These are phyloP conservation scores for Pseudolycoriella hygida DNA, from an alignment of 2,888 invertebrate species.

Conservation along the genomic window DNA sequence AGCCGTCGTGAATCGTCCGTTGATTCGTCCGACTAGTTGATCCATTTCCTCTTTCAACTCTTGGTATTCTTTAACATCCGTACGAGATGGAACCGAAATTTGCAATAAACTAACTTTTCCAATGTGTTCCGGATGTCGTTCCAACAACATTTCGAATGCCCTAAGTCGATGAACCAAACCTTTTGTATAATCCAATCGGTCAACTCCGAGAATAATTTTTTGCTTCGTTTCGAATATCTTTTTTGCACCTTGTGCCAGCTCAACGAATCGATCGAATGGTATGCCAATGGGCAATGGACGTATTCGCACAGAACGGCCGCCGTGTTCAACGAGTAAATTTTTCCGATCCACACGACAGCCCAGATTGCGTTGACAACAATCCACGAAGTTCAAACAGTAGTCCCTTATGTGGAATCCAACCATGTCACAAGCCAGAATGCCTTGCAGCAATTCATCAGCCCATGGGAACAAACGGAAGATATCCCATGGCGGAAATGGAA, in stretches of 20 bases:
- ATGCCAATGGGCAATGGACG: constrained; percentile 78
- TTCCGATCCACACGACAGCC: constrained; percentile 80
- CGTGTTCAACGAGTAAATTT: constrained; percentile 70
- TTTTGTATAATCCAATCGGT: constrained; percentile 75
- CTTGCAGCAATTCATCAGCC: constrained; percentile 87
- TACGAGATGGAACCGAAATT: constrained; percentile 75
- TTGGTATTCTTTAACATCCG: constrained; percentile 78
- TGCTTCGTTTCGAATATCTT: constrained; percentile 52
- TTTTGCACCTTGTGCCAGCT: constrained; percentile 52
- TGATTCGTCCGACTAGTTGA: constrained; percentile 67
- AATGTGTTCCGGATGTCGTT: constrained; percentile 70
- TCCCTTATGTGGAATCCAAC: constrained; percentile 85
- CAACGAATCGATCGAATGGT: constrained; percentile 71
- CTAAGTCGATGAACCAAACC: constrained; percentile 67
- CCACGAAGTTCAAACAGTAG: constrained; percentile 80
- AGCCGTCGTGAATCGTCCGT: constrained; percentile 75
- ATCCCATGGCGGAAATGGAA: constrained; percentile 90
- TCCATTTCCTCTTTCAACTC: constrained; percentile 83
- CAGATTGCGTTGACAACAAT: constrained; percentile 72
- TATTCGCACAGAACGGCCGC: constrained; percentile 68
- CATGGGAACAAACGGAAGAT: constrained; percentile 79
- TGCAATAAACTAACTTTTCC: constrained; percentile 68
- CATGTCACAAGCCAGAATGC: constrained; percentile 83
- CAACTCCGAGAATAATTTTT: constrained; percentile 73
- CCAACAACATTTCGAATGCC: constrained; percentile 64